A percentile compares a stretch with the other conserved stretches of the same genome.
phyloP scores from a whole-genome alignment of 2,797 vertebrate species.

The Kryptopterus vitreolus region DNA sequence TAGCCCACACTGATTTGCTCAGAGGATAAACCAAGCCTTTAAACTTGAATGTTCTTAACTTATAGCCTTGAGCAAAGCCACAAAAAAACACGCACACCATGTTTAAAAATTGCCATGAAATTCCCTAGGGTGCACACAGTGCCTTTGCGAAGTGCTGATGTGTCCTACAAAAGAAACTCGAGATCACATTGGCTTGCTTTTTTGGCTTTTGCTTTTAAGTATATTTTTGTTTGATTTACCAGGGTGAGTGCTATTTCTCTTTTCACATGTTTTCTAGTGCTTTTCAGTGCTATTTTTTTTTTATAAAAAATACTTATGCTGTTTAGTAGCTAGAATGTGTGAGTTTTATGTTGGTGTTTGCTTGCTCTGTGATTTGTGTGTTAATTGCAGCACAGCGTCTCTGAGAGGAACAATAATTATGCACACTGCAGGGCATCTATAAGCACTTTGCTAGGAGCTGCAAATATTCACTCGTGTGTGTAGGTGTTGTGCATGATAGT shows the following conservation, averaged over 20 bases:
- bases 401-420: conserved; percentile 40
- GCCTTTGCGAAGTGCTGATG: not conserved
- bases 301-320: not conserved
- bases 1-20: not conserved
- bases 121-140: conserved; percentile 9
- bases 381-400: conserved; percentile 35
- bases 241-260: conserved; percentile 23
- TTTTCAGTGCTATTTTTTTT: not conserved
- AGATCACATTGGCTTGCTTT: not conserved
- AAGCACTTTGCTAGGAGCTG: conserved; percentile 23
- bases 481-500: conserved; percentile 5
- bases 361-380: conserved; percentile 35
- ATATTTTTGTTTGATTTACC: not conserved
- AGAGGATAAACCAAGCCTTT: not conserved
- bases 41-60: not conserved
- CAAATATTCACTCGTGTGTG: conserved; percentile 4
- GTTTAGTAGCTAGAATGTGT: not conserved
- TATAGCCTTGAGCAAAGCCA: conserved; percentile 22
- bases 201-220: not conserved
- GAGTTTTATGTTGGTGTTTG: conserved; percentile 34
- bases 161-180: not conserved
- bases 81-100: not conserved
- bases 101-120: not conserved
- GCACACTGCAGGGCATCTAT: not conserved
- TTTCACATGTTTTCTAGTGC: not conserved